Conservation (phyloP, 1,140 invertebrate genomes). For the Ylistrum balloti region DNA sequence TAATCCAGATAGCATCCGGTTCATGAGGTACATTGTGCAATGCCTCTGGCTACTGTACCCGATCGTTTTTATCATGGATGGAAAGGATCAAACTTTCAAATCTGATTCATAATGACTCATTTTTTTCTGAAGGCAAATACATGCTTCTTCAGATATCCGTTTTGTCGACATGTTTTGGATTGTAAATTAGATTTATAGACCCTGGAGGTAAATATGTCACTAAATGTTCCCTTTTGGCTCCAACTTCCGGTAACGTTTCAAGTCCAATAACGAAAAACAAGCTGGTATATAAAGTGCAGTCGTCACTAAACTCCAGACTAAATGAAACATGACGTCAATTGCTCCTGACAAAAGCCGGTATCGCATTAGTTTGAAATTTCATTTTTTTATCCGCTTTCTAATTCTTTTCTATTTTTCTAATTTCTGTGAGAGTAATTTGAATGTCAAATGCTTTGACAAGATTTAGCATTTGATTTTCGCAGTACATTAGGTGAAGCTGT, state of each 20-base stretch:
- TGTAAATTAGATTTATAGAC: not conserved
- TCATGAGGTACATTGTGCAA: no score
- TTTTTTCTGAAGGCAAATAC: no score
- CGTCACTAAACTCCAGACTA: not conserved
- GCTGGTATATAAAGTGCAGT: not conserved
- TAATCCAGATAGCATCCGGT: no score
- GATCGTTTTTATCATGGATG: no score
- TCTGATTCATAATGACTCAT: no score
- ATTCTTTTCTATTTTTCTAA: constrained; percentile 18
- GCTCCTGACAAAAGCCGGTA: constrained; percentile 19
- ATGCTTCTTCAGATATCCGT: no score
- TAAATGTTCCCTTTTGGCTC: not conserved
- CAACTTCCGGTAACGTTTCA: not conserved
- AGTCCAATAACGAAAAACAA: not conserved
- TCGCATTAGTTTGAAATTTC: not conserved
- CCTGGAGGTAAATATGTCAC: constrained; percentile 1
- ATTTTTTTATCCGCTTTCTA: constrained; percentile 5
- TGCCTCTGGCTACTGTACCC: no score
- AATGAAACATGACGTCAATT: not conserved
- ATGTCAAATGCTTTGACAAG: constrained; percentile 25
- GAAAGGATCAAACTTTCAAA: no score
- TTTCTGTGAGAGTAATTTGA: not conserved
- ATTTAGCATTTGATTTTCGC: not conserved
- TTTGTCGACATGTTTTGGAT: not conserved
- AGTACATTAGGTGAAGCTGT: not conserved